A percentile compares a stretch with the other conserved stretches of the same genome.
These are phyloP conservation scores for Eubasilissa regina DNA, from an alignment of 1,140 invertebrate species.

Conservation along the genomic window DNA sequence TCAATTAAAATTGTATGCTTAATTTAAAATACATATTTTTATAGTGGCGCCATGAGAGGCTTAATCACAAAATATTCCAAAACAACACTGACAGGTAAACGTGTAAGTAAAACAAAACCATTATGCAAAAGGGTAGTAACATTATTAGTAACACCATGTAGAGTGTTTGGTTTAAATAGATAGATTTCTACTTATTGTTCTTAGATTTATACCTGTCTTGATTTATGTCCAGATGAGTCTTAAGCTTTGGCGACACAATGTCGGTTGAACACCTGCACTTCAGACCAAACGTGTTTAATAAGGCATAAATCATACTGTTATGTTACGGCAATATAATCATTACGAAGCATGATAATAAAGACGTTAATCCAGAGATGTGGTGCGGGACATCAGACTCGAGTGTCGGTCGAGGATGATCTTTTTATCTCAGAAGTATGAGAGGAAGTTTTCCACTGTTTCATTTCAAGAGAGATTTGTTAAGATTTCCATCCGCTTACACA, in stretches of 20 bases:
- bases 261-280: conserved; percentile 58
- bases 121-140: not conserved
- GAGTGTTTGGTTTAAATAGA: not conserved
- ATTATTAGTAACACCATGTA: not conserved
- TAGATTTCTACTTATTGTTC: not conserved
- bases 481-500: conserved; percentile 35
- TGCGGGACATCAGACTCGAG: not conserved
- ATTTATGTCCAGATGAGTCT: conserved; percentile 28
- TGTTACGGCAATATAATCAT: not conserved
- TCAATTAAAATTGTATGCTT: not conserved
- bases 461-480: conserved; percentile 20
- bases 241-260: conserved; percentile 59
- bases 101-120: conserved; percentile 3
- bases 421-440: conserved; percentile 32
- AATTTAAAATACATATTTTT: conserved; percentile 24
- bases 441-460: conserved; percentile 27
- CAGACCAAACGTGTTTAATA: not conserved
- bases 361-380: not conserved
- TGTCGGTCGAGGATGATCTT: conserved; percentile 16
- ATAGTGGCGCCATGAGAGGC: conserved; percentile 30
- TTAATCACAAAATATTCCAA: conserved; percentile 8
- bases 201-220: not conserved
- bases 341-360: not conserved
- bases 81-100: conserved; percentile 22
- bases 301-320: not conserved